Evolutionary conservation across 2,797 vertebrate species (phyloP).

Genomic region (Eospalax fontanierii): DNA sequence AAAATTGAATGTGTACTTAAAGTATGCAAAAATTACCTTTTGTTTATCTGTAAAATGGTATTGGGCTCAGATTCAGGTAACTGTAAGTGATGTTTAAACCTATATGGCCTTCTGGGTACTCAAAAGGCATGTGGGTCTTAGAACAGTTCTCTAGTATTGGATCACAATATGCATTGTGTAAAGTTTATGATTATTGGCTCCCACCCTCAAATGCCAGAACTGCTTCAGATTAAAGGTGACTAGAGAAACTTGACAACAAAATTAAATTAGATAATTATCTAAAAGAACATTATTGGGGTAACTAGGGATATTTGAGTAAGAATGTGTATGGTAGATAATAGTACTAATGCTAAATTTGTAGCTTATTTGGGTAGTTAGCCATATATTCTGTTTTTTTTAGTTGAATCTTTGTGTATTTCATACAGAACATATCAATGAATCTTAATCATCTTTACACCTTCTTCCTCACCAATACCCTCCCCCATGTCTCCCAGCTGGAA

Average conservation of each 20-base stretch:
- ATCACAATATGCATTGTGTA: neutral
- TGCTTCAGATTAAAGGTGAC: slow-evolving; percentile 46
- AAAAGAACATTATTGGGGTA: slow-evolving; percentile 38
- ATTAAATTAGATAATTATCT: neutral
- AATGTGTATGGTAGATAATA: slow-evolving; percentile 23
- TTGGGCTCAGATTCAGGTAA: neutral
- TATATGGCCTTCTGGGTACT: neutral
- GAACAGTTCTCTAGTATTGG: slow-evolving; percentile 7
- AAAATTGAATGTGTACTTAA: slow-evolving; percentile 31
- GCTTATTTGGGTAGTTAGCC: neutral
- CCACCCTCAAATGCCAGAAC: neutral
- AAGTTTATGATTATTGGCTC: neutral
- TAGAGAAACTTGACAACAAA: slow-evolving; percentile 26
- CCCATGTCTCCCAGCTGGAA: too few relatives aligned
- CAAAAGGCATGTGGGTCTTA: neutral
- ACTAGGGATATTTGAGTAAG: slow-evolving; percentile 19
- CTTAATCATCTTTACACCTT: too few relatives aligned
- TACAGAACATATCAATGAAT: too few relatives aligned
- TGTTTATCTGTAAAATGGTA: slow-evolving; percentile 43
- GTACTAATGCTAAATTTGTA: slow-evolving; percentile 39
- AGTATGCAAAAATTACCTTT: slow-evolving; percentile 25
- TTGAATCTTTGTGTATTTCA: too few relatives aligned
- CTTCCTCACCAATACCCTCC: too few relatives aligned
- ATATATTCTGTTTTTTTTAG: too few relatives aligned
- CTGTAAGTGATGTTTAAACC: slow-evolving; percentile 48